Evolutionary conservation across 2,113 vertebrate genomes (phyloP), one percentile per base, ranked within the genome.

Genomic region (Tricholaema leucomelas): DNA sequence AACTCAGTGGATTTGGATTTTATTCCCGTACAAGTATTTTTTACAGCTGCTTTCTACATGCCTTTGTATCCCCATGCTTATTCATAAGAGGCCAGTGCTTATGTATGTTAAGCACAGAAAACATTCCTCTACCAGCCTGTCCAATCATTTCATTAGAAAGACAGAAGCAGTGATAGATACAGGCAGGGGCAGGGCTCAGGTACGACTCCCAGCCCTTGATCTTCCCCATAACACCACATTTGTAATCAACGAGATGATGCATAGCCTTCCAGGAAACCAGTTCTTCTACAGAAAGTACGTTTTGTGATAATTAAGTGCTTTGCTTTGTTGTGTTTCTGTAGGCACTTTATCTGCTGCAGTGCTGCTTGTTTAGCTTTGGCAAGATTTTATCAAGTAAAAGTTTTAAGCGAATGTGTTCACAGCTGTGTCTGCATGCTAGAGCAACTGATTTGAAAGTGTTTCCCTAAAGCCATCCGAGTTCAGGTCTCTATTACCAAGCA

Each of bases 41-140:
- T 91, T 92, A 85, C 58, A 94, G 84, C 92, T 87, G 84, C 38
- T 15, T 94, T 87, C 75, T 94, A 23, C 64, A 58, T 82, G 56
- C 1, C 0, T 46, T 46, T 64, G 5, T 85, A 52, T 94, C 87
- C 72, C 50, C n/a, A 31, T 91, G 65, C 52, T 64, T 91, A 25
- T 94, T 94, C 85, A 74, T 92, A 74, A 80, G 30, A 95, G 69
- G 60, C 5, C 19, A 66, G 69, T 35, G 56, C 81, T 85, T 55
- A 80, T 66, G 76, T 74, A 84, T 79, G 31, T 73, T 76, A 82
- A 82, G 67, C 75, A 76, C 52, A 79, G 81, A 74, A 93, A 88
- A 66, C 25, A 36, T 69, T 81, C 52, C 70, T 87, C 20, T 46
- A 50, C 48, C 48, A 50, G 23, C 48, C 48, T 50, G 48, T 24